A percentile compares a stretch with the other conserved stretches of the same genome.
These are phyloP conservation scores for Callosobruchus maculatus DNA, from an alignment of 2,888 invertebrate genomes.

Conservation along the genomic window DNA sequence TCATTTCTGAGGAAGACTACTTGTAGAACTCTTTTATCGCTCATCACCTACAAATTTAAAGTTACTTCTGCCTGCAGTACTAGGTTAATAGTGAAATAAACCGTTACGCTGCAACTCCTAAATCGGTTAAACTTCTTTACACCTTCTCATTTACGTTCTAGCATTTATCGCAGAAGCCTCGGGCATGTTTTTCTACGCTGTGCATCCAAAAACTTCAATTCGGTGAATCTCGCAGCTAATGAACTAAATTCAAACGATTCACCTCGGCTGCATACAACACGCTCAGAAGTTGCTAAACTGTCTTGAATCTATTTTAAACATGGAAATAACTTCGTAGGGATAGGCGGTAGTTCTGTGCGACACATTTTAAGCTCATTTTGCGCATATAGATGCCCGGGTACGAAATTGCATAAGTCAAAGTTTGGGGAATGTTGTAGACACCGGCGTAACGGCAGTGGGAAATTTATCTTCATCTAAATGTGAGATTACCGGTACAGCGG, in stretches of 20 bases:
- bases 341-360: neutral
- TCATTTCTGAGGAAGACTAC: too few species aligned
- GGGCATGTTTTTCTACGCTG: neutral
- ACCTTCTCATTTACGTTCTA: neutral
- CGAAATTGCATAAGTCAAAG: neutral
- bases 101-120: neutral
- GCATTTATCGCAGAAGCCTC: neutral
- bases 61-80: too few species aligned
- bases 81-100: neutral
- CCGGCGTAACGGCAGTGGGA: neutral
- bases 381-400: neutral
- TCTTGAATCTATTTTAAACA: neutral
- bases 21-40: too few species aligned
- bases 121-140: neutral
- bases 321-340: neutral
- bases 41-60: too few species aligned
- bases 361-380: neutral
- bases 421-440: neutral
- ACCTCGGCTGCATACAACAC: neutral
- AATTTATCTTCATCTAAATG: neutral
- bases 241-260: neutral
- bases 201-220: neutral
- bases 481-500: neutral
- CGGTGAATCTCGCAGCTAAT: neutral
- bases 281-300: neutral